Evolutionary conservation across 2,888 invertebrate genomes (phyloP), one percentile per base, ranked within the genome.

Genomic region (Cerastoderma edule): DNA sequence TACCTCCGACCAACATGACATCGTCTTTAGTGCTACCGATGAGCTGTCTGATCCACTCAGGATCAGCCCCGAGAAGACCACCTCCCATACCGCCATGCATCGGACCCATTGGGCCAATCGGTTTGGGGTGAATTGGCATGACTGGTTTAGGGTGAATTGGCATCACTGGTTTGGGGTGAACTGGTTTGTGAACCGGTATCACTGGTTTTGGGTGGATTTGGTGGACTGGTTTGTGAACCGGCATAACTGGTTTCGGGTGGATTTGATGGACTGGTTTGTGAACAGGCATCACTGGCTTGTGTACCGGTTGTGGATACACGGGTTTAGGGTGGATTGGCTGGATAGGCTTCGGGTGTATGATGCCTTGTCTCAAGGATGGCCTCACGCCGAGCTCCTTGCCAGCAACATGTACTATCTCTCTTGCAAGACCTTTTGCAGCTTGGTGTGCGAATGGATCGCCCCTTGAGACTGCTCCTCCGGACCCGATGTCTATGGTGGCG

Each of bases 11-110:
- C 1, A 75, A 33, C 0, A 22, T 6, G 22, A 1, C 19, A 1
- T 75, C 79, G 30, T 8, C 27, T 2, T 72, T 24, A 5, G 79
- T 75, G 53, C 79, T 68, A 3, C 75, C 79, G n/a, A 72, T 50
- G 19, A 75, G 65, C 8, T 65, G 13, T 48, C 32, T 46, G 48
- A 65, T 48, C 19, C 19, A 48, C 30, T 10, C 19, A 28, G 65
- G 65, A 27, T 30, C 30, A 1, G 5, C 19, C n/a, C 28, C 28
- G 22, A 13, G 30, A 1, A 46, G 16, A 5, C 65, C 65, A 24
- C 65, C 65, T 8, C 65, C 65, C 0, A 65, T 10, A 22, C 46
- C 48, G 0, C 65, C 65, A 13, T 13, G 44, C 10, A 44, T 19
- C 19, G 44, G 44, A 10, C 19, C 13, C 19, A 30, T 57, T 4